Percentiles rank a stretch among this genome's conserved stretches.
Evolutionary conservation across 2,113 vertebrate species (phyloP).

Genomic region (Crotalus horridus): DNA sequence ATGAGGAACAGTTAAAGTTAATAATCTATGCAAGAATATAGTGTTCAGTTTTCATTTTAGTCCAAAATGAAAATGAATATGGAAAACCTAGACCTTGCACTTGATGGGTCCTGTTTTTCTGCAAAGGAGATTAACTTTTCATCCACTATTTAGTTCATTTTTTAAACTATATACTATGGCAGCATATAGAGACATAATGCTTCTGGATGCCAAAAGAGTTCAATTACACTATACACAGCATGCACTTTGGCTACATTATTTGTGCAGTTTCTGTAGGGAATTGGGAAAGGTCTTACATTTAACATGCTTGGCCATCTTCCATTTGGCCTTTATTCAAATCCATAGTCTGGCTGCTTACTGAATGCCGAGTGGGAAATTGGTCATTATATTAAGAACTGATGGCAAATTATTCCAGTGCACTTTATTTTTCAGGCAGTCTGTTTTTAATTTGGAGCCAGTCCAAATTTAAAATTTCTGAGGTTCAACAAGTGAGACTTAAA

Average conservation of each 20-base stretch:
- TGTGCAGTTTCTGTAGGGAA: slow-evolving; percentile 72
- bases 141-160: slow-evolving; percentile 45
- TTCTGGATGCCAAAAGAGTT: slow-evolving; percentile 61
- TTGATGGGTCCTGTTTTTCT: slow-evolving; percentile 51
- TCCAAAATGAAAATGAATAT: slow-evolving; percentile 48
- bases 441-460: slow-evolving; percentile 68
- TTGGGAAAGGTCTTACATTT: slow-evolving; percentile 73
- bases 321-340: slow-evolving; percentile 73
- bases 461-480: slow-evolving; percentile 69
- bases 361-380: slow-evolving; percentile 70
- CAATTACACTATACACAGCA: slow-evolving; percentile 61
- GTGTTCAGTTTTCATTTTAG: slow-evolving; percentile 22
- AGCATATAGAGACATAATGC: slow-evolving; percentile 56
- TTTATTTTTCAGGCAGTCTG: slow-evolving; percentile 64
- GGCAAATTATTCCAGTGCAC: slow-evolving; percentile 69
- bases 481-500: slow-evolving; percentile 57
- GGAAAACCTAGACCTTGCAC: slow-evolving; percentile 36
- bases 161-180: slow-evolving; percentile 42
- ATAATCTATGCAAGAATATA: background rate
- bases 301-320: slow-evolving; percentile 69
- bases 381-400: slow-evolving; percentile 70
- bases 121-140: slow-evolving; percentile 24
- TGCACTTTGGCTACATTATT: slow-evolving; percentile 70
- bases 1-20: slow-evolving; percentile 20
- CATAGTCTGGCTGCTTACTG: slow-evolving; percentile 61